Evolutionary conservation across 1,140 invertebrate species (phyloP).

Genomic region (Bombus waltoni): DNA sequence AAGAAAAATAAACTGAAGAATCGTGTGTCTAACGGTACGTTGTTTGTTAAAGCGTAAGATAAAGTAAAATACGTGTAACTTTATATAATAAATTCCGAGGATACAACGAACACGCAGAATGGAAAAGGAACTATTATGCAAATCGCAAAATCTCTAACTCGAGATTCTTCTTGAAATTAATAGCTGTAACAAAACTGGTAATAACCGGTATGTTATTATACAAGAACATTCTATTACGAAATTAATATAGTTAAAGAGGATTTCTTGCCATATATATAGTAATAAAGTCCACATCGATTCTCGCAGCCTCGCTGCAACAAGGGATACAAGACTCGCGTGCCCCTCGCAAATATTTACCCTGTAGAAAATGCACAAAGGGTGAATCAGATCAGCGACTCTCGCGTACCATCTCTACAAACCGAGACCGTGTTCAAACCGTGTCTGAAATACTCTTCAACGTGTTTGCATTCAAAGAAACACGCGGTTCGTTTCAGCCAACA

Average conservation of each 20-base stretch:
- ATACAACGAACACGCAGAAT: too few relatives aligned
- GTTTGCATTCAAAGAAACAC: background rate
- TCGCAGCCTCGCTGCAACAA: too few relatives aligned
- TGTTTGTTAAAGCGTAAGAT: too few relatives aligned
- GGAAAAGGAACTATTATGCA: too few relatives aligned
- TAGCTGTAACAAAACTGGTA: too few relatives aligned
- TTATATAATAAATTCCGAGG: too few relatives aligned
- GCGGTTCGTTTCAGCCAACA: background rate
- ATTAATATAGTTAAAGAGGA: background rate
- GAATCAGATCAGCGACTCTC: constrained; percentile 16
- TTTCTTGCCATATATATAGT: background rate
- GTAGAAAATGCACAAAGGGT: constrained; percentile 42
- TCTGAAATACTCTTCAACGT: background rate
- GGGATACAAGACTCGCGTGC: background rate
- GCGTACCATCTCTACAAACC: background rate
- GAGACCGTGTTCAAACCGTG: background rate
- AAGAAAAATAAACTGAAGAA: too few relatives aligned
- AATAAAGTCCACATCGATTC: constrained; percentile 11
- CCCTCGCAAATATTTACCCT: constrained; percentile 31
- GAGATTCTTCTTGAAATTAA: too few relatives aligned
- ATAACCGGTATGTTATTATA: too few relatives aligned
- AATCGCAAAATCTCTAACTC: too few relatives aligned
- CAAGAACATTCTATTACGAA: background rate
- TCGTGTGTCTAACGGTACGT: too few relatives aligned
- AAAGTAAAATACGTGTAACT: too few relatives aligned